phyloP scores from a whole-genome alignment of 2,888 invertebrate genomes.

The Ditula angustiorana region DNA sequence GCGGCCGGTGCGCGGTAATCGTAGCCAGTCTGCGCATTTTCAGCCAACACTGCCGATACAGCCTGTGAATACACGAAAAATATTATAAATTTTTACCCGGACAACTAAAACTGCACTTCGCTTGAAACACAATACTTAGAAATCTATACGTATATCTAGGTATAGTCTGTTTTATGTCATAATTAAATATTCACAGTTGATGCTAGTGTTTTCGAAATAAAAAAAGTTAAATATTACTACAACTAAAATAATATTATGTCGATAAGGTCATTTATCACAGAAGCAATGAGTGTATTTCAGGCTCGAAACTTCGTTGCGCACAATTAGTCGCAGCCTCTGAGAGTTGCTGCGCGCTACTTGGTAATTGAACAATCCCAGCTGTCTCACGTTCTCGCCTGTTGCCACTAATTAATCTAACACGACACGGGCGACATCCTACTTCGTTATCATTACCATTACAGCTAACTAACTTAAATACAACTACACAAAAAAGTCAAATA shows the following conservation, averaged over 20 bases:
- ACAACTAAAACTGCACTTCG: background rate
- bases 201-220: too few relatives aligned
- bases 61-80: constrained; percentile 14
- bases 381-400: background rate
- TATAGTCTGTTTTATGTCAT: too few relatives aligned
- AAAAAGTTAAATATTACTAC: too few relatives aligned
- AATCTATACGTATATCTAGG: too few relatives aligned
- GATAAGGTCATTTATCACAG: too few relatives aligned
- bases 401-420: background rate
- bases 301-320: too few relatives aligned
- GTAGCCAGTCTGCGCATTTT: constrained; percentile 12
- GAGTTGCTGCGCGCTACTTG: background rate
- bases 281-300: too few relatives aligned
- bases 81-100: too few relatives aligned
- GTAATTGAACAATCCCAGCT: background rate
- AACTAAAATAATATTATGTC: too few relatives aligned
- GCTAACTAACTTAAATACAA: background rate
- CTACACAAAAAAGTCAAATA: constrained; percentile 2
- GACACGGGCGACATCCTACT: background rate
- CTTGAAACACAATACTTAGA: too few relatives aligned
- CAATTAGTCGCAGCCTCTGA: background rate
- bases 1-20: constrained; percentile 12
- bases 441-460: background rate
- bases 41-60: constrained; percentile 1
- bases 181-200: too few relatives aligned